Base-by-base conservation (phyloP, 2,113 vertebrate species). In the Motacilla tschutschensis region DNA sequence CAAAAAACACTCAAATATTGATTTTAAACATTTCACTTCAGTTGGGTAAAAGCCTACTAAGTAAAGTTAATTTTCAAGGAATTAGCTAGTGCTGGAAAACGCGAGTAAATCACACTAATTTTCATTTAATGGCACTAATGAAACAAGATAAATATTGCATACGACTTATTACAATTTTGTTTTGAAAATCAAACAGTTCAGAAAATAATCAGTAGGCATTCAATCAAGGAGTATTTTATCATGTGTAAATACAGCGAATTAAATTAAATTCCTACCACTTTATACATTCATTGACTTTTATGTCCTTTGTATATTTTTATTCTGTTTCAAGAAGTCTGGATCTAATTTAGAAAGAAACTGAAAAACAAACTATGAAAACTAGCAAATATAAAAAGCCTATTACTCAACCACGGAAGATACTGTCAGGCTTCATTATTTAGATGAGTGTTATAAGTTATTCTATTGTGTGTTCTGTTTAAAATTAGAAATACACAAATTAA, bases 11-110 rank as follows among this genome's bases (percentile, higher is more conserved):
- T 94, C 79, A 86, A 93, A 92, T 95, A 96, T 92, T 92, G 88
- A 96, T 95, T 97, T 95, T 88, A 95, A 96, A 91, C 89, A 89
- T 90, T 95, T 96, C 95, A 91, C 77, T 95, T 93, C 70, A 71
- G 84, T 89, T 70, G 94, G 44, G 79, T 93, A 82, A 90, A 94
- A 96, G 85, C 40, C 88, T 71, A 91, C 80, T 94, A 91, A 92
- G 76, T 57, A 85, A 95, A 96, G 94, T 90, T 82, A 83, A 90
- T 95, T 96, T 91, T 91, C 78, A 82, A 93, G 79, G 95, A 95
- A 95, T 94, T 81, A 96, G 95, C 82, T 69, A 62, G 36, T 71
- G 66, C 72, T 94, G 70, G 63, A 85, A 93, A 96, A 89, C 9
- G 28, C 26, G 14, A 87, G 48, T 87, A 76, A 92, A 94, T 41